Conservation (phyloP, 2,797 vertebrate species). For the Silurus aristotelis region DNA sequence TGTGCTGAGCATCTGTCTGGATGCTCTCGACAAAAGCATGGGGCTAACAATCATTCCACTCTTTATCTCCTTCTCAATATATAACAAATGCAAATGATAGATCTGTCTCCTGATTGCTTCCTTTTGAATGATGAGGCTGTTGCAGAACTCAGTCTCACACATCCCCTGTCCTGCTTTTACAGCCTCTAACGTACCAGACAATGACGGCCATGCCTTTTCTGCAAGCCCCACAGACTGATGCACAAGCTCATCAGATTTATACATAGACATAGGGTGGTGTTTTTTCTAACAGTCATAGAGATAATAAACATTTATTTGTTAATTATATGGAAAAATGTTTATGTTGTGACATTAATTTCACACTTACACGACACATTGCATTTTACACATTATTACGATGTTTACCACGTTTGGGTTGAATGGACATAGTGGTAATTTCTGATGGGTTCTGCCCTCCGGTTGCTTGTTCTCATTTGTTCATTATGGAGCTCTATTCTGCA, state of each 20-base stretch:
- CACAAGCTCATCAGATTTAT: conserved; percentile 6
- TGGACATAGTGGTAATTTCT: not conserved
- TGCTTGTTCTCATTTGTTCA: conserved; percentile 9
- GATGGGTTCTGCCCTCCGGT: not conserved
- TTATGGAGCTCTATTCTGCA: not conserved
- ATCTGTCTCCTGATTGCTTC: conserved; percentile 3
- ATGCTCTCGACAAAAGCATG: conserved; percentile 11
- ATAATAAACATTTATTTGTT: not conserved
- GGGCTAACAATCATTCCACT: not conserved
- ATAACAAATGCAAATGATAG: conserved; percentile 10
- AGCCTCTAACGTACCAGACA: not conserved
- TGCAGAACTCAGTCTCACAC: not conserved
- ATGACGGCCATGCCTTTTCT: not conserved
- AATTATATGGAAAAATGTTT: not conserved
- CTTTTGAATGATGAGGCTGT: conserved; percentile 9
- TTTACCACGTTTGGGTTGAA: not conserved
- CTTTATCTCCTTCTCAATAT: conserved; percentile 1
- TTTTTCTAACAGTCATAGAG: not conserved
- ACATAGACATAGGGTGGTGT: not conserved
- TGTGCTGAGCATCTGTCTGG: not conserved
- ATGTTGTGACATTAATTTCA: not conserved
- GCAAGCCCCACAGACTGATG: not conserved
- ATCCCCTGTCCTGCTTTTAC: not conserved
- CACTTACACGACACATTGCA: not conserved
- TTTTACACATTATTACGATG: not conserved